These are phyloP conservation scores for Plagiodera versicolora DNA, from an alignment of 2,888 invertebrate genomes.

Conservation along the genomic window DNA sequence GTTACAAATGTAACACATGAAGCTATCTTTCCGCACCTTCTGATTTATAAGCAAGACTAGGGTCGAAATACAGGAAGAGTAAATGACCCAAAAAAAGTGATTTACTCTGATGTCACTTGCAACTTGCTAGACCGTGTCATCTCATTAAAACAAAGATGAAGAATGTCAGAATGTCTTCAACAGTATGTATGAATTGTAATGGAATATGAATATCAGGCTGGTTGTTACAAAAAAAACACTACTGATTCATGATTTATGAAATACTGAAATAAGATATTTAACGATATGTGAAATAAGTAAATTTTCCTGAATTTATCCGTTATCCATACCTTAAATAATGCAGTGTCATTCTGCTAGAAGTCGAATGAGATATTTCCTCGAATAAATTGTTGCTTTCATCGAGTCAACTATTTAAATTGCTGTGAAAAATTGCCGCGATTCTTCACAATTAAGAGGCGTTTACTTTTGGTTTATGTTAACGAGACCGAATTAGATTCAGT, in stretches of 20 bases:
- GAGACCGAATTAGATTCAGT: conserved; percentile 41
- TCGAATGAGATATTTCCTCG: conserved; percentile 28
- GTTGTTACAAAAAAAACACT: no score
- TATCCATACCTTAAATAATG: background rate
- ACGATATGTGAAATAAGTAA: no score
- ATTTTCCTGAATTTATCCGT: no score
- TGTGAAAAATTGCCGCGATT: conserved; percentile 49
- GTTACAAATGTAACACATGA: conserved; percentile 21
- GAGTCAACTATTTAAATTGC: conserved; percentile 46
- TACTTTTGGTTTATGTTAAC: conserved; percentile 43
- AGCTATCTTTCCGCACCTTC: conserved; percentile 20
- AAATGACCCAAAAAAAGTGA: conserved; percentile 32
- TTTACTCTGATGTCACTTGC: conserved; percentile 28
- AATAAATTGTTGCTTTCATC: conserved; percentile 46
- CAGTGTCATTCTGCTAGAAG: background rate
- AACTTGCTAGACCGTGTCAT: conserved; percentile 35
- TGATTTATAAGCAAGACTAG: conserved; percentile 25
- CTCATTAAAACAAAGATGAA: conserved; percentile 27
- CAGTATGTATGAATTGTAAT: background rate
- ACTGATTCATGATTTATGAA: no score
- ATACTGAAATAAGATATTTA: no score
- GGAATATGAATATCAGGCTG: no score
- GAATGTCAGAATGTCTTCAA: conserved; percentile 16
- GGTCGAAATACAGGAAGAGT: conserved; percentile 28
- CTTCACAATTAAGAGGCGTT: conserved; percentile 49